Conservation (phyloP, 2,113 vertebrate genomes). For the Oceanodroma tethys region DNA sequence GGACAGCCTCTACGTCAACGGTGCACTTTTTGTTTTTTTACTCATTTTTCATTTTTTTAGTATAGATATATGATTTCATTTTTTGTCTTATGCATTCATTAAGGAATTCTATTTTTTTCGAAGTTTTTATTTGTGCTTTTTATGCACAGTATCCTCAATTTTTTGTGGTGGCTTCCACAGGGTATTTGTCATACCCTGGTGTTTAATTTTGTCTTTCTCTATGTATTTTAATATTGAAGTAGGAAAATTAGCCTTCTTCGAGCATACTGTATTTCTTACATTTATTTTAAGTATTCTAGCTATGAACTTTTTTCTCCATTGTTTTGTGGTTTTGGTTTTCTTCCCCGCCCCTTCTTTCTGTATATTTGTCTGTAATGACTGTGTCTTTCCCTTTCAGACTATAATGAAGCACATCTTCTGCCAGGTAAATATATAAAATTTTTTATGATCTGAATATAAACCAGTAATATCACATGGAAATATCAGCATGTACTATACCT, state of each 20-base stretch:
- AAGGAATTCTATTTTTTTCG: rapidly evolving
- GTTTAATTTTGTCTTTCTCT: rapidly evolving
- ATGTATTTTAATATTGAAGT: rapidly evolving
- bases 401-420: neutral
- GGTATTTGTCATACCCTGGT: rapidly evolving
- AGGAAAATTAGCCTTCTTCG: rapidly evolving
- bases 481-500: rapidly evolving
- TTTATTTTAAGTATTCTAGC: rapidly evolving
- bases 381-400: neutral
- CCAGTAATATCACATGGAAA: rapidly evolving
- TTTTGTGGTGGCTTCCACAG: rapidly evolving
- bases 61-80: rapidly evolving
- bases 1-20: too few species aligned
- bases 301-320: rapidly evolving
- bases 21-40: too few species aligned
- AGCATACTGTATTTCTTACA: rapidly evolving
- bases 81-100: rapidly evolving
- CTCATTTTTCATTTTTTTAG: rapidly evolving
- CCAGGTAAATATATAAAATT: neutral
- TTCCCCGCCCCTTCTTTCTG: rapidly evolving
- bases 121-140: too few species aligned
- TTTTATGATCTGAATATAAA: rapidly evolving
- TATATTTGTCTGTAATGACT: rapidly evolving
- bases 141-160: too few species aligned
- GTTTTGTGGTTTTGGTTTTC: rapidly evolving